A percentile compares a stretch with the other conserved stretches of the same genome.
Evolutionary conservation across 2,797 vertebrate species (phyloP).

Genomic region (Dendrocincla fuliginosa): DNA sequence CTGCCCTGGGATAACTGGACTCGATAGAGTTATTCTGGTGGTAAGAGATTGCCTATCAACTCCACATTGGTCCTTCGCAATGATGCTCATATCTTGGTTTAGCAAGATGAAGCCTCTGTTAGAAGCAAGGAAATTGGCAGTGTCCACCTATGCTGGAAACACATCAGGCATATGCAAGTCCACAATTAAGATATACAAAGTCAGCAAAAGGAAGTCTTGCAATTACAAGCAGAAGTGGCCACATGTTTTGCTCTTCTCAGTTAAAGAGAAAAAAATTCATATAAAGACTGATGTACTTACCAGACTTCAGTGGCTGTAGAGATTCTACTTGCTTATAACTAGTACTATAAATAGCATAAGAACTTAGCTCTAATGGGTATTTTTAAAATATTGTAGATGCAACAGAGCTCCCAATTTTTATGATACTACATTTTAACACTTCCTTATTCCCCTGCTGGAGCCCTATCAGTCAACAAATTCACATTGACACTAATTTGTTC

Average conservation of each 20-base stretch:
- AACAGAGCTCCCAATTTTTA: neutral
- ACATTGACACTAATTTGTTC: neutral
- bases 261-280: neutral
- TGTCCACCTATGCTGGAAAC: neutral
- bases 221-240: neutral
- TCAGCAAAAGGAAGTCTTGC: neutral
- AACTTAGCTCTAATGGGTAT: neutral
- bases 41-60: neutral
- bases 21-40: neutral
- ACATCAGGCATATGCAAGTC: accelerated
- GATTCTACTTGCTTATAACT: neutral
- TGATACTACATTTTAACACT: neutral
- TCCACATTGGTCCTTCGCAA: neutral
- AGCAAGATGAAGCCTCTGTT: neutral
- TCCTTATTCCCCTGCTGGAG: neutral
- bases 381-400: neutral
- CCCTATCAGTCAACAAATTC: neutral
- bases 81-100: neutral
- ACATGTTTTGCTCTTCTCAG: neutral
- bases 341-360: neutral
- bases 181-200: neutral
- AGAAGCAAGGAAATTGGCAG: neutral
- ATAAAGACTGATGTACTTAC: neutral
- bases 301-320: neutral
- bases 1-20: neutral